Conservation (phyloP, 2,113 vertebrate species). For the Ellobius talpinus region DNA sequence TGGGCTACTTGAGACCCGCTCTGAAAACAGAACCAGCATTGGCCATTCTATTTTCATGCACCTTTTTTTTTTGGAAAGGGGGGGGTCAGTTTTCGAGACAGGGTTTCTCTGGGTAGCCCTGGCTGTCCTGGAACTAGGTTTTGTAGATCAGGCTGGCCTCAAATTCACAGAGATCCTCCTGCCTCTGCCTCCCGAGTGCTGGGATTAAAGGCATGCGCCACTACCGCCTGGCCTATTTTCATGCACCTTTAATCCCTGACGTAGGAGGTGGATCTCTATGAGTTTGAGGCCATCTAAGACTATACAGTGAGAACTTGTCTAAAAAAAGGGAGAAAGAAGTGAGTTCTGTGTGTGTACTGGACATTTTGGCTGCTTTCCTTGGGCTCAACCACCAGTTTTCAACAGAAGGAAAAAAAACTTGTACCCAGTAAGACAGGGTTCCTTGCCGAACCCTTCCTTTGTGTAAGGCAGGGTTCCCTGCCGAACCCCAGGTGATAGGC, state of each 20-base stretch:
- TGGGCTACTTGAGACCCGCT: background rate
- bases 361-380: slow-evolving; percentile 15
- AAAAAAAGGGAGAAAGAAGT: background rate
- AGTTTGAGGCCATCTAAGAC: background rate
- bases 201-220: too few species aligned
- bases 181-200: too few species aligned
- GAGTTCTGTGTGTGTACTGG: background rate
- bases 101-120: too few species aligned
- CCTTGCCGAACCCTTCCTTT: background rate
- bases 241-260: background rate
- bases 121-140: too few species aligned
- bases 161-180: too few species aligned
- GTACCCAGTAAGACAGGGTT: background rate
- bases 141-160: too few species aligned
- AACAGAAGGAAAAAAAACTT: background rate
- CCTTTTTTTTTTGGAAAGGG: background rate
- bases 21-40: background rate
- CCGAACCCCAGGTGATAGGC: background rate
- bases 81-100: too few species aligned
- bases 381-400: background rate
- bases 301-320: background rate
- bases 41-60: background rate
- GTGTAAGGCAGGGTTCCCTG: slow-evolving; percentile 71
- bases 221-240: background rate
- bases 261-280: background rate